Evolutionary conservation across 2,797 vertebrate genomes (phyloP).

Genomic region (Channallabes apus): DNA sequence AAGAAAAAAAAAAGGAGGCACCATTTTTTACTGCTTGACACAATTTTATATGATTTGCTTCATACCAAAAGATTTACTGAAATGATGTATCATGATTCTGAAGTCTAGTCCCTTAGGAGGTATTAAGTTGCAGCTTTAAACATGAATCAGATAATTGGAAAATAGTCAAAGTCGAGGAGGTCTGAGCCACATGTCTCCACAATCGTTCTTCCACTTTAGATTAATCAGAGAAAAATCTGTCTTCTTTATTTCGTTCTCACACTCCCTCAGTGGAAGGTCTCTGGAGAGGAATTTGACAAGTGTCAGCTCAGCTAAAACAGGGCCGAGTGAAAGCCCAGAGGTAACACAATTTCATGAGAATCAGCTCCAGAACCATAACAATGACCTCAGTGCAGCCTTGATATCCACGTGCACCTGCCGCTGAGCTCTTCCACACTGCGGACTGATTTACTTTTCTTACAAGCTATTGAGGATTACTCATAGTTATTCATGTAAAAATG

Average conservation of each 20-base stretch:
- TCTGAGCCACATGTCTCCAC: conserved; percentile 17
- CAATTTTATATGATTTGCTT: background rate
- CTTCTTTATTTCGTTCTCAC: conserved; percentile 6
- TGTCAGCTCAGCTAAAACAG: conserved; percentile 42
- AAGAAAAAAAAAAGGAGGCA: background rate
- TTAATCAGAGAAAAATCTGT: conserved; percentile 34
- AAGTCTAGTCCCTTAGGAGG: conserved; percentile 30
- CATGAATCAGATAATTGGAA: conserved; percentile 39
- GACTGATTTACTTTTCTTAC: background rate
- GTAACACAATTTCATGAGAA: conserved; percentile 44
- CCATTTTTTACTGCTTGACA: conserved; percentile 17
- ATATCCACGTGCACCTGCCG: conserved; percentile 30
- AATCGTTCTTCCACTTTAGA: conserved; percentile 17
- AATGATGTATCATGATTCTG: conserved; percentile 8
- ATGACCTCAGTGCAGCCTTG: conserved; percentile 45
- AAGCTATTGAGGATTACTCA: conserved; percentile 13
- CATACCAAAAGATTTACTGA: conserved; percentile 7
- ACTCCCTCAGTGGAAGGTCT: conserved; percentile 17
- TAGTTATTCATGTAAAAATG: conserved; percentile 22
- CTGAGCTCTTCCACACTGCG: conserved; percentile 17
- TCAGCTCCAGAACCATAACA: conserved; percentile 29
- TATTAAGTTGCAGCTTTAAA: conserved; percentile 29
- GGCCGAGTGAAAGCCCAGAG: conserved; percentile 19
- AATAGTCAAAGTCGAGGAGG: conserved; percentile 20
- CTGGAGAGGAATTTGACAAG: conserved; percentile 35